Evolutionary conservation across 2,113 vertebrate species (phyloP).

Genomic region (Psittacus erithacus): DNA sequence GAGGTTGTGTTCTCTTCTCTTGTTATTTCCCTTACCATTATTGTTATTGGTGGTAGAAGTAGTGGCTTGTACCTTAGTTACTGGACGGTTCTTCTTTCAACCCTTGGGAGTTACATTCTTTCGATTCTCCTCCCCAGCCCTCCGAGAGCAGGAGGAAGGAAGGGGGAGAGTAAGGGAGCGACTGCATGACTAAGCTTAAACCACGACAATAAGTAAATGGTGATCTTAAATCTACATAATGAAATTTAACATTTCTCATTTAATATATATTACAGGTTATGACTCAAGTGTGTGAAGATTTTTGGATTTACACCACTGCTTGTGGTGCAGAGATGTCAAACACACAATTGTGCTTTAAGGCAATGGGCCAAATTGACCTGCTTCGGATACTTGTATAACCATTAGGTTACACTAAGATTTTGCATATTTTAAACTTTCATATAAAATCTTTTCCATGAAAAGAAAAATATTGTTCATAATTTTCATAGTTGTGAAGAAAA

Average conservation of each 20-base stretch:
- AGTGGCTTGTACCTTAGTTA: no score
- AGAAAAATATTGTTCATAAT: slow-evolving; percentile 18
- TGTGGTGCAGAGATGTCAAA: not conserved
- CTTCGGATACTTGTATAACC: not conserved
- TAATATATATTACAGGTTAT: not conserved
- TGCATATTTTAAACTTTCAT: not conserved
- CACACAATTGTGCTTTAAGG: not conserved
- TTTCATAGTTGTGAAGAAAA: slow-evolving; percentile 14
- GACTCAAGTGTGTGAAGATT: not conserved
- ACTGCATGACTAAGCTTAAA: no score
- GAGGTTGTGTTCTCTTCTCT: no score
- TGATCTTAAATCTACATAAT: not conserved
- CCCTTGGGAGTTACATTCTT: no score
- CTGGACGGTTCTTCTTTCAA: no score
- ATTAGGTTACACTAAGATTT: not conserved
- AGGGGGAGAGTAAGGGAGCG: no score
- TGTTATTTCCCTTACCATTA: no score
- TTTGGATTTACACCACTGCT: not conserved
- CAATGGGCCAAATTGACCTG: not conserved
- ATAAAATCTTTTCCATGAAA: not conserved
- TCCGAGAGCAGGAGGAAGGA: no score
- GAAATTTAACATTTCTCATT: not conserved
- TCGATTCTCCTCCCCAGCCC: no score
- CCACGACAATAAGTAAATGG: not conserved
- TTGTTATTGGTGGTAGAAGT: no score